Evolutionary conservation across 2,797 vertebrate genomes (phyloP), one percentile per base, ranked within the genome.

Genomic region (Epinephelus awoara): DNA sequence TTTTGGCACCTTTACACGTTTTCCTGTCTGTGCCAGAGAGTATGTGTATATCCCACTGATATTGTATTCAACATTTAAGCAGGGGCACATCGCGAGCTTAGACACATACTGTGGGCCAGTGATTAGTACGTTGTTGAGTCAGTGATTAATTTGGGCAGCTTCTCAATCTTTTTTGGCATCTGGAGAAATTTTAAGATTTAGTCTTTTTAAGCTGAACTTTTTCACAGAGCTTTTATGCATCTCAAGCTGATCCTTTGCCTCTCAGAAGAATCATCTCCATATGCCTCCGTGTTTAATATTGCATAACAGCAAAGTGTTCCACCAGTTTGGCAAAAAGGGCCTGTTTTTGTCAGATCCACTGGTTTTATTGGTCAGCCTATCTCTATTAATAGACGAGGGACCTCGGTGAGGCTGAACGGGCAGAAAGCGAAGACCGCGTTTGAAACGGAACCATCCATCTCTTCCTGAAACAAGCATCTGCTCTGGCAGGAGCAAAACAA

Each of bases 61-160:
- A 74, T 54, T 74, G 77, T 70, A 70, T 89, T 70, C 87, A 79
- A 85, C 87, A 81, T 83, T 88, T 84, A 68, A 66, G 57, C 81
- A 50, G 62, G 62, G 65, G 68, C 79, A 78, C 75, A 67, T 80
- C 9, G 19, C 56, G 40, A 64, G 69, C 84, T 18, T 27, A 47
- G 75, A 70, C 76, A 42, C 79, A 70, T 52, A 51, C 79, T 86
- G 75, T 51, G 67, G 69, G 70, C 67, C 69, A 54, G 65, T 74
- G 75, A 85, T 86, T 88, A 85, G 82, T 67, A 69, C 61, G 74
- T 55, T 77, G 85, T 89, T 91, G 78, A 85, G 71, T 85, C 65
- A 72, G 78, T 68, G 74, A 85, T 88, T 81, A 21, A 17, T 80
- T 80, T 58, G 67, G 71, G 66, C 71, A 69, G 58, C 54, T 46